These are phyloP conservation scores for Cryptomyrus ogoouensis DNA, from an alignment of 2,113 vertebrate species.

Conservation along the genomic window DNA sequence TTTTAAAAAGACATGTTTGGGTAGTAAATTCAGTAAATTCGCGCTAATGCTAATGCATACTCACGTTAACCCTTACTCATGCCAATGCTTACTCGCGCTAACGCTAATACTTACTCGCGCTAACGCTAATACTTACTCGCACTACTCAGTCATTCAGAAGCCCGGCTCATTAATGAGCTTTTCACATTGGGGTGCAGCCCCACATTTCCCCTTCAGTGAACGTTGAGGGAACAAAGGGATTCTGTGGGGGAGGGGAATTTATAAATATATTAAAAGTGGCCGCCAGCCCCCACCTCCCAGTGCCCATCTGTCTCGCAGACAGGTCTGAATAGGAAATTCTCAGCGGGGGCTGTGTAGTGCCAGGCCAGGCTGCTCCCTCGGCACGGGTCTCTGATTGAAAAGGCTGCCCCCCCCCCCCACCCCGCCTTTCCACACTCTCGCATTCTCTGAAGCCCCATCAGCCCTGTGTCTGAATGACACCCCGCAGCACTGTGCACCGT, in stretches of 20 bases:
- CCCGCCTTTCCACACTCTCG: not conserved
- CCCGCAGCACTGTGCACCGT: not conserved
- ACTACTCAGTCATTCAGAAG: not conserved
- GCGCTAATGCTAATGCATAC: not conserved
- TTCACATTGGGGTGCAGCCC: not conserved
- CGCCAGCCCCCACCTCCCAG: constrained; percentile 40
- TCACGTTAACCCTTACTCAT: not conserved
- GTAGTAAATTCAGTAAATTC: not conserved
- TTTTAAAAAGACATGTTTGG: not conserved
- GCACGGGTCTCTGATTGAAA: constrained; percentile 46
- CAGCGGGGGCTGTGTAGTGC: constrained; percentile 23
- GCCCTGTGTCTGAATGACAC: not conserved
- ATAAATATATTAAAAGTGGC: constrained; percentile 16
- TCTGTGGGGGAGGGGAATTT: not conserved
- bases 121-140: not conserved
- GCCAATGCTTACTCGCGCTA: not conserved
- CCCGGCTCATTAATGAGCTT: constrained; percentile 13
- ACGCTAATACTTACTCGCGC: not conserved
- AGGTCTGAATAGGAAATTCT: constrained; percentile 47
- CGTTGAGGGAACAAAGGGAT: constrained; percentile 11
- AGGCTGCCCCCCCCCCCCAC: not conserved
- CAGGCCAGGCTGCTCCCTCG: constrained; percentile 40
- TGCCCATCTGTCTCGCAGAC: constrained; percentile 53
- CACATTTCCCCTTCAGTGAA: not conserved
- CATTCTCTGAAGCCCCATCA: constrained; percentile 7